Base-by-base conservation (phyloP, 2,888 invertebrate species). In the Eupithecia subfuscata region DNA sequence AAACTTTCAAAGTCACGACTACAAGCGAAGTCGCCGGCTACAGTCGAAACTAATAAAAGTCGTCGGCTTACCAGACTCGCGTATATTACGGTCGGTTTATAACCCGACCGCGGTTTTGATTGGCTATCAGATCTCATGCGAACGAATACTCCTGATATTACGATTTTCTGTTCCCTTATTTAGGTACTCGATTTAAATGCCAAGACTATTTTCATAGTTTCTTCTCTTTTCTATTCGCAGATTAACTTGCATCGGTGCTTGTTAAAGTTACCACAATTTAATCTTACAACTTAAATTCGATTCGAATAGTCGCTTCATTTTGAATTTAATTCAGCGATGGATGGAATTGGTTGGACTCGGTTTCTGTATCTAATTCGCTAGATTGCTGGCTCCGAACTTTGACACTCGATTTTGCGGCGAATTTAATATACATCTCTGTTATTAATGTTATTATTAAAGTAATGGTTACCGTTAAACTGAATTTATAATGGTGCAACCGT, bases 41-140 rank as follows among this genome's bases (percentile, higher is more conserved):
- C 18, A n/a, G 45, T 37, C 52, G 67, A 91, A 91, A 88, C 89
- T 90, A 91, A 92, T 94, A 94, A 94, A 94, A 90, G 92, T 92
- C 93, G 85, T 87, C 85, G 87, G 88, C 86, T 87, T 89, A 87
- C 86, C 88, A 87, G 85, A 86, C 86, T 86, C 86, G 90, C 92
- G 89, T 93, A 93, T 92, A 90, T 93, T 90, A 91, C 85, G 73
- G 84, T 83, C 37, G 85, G 84, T 92, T 93, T 92, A 91, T 89
- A 82, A 87, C 85, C 82, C 77, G 85, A 84, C 83, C 74, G 67
- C 68, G 81, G 84, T 82, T 90, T 87, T 89, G 87, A 90, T 90
- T 88, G 88, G 87, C 60, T 71, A 63, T 74, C 71, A 48, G 69
- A 71, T 74, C 64, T 37, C 71, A 73, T 70, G 48, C 18, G 37